These are phyloP conservation scores for Astreopora myriophthalma DNA, from an alignment of 64 coral and sea anemone genomes.

Conservation along the genomic window DNA sequence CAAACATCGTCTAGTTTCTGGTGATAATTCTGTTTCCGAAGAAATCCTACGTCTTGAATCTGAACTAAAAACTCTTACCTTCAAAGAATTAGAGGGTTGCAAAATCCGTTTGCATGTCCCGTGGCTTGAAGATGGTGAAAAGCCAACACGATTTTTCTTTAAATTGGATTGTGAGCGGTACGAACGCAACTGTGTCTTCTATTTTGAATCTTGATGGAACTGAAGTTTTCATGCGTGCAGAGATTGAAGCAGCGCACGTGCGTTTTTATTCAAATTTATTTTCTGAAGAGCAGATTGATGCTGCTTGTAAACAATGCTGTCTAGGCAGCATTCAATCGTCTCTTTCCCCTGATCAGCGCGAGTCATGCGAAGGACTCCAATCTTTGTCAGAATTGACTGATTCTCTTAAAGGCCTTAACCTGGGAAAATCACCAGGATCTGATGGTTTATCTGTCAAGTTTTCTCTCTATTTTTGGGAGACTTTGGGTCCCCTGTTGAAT, in stretches of 20 bases:
- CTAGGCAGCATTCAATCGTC: not conserved
- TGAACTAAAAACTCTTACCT: not conserved
- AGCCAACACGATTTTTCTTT: slow-evolving; percentile 11
- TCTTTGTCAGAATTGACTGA: not conserved
- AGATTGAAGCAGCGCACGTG: not conserved
- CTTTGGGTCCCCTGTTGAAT: not conserved
- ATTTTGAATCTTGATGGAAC: not conserved
- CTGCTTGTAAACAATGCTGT: not conserved
- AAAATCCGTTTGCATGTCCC: not conserved
- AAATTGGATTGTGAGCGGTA: not conserved
- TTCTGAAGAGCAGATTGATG: not conserved
- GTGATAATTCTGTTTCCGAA: not conserved
- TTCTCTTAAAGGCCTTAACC: not conserved
- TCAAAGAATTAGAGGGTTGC: not conserved
- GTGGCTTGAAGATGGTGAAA: slow-evolving; percentile 56
- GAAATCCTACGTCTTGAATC: not conserved
- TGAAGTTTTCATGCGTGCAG: not conserved
- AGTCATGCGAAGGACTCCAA: not conserved
- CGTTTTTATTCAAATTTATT: slow-evolving; percentile 2
- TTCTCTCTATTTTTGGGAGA: slow-evolving; percentile 7
- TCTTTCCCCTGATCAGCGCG: not conserved
- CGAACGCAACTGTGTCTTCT: not conserved
- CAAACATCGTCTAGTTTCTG: not conserved
- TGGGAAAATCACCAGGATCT: not conserved
- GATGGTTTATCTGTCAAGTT: slow-evolving; percentile 61